Base-by-base conservation (phyloP, 2,888 invertebrate species). In the Dicycla oo region DNA sequence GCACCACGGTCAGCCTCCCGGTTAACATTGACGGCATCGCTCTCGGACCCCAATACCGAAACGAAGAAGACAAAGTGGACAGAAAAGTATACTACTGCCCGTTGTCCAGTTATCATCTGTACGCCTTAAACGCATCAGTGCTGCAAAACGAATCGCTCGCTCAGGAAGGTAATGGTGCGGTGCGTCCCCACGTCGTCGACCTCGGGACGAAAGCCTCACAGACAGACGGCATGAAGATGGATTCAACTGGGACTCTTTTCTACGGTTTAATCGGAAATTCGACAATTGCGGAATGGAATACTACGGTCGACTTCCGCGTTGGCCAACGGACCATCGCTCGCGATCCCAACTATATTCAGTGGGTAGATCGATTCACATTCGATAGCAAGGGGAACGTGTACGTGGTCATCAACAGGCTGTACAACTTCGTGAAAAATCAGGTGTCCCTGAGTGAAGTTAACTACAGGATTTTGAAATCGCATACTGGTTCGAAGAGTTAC, bases 151-250 rank as follows among this genome's bases (percentile, higher is more conserved):
- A 97, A 73, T 92, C 95, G 7, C 88, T 96, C 40, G 92, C 93
- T 0, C 84, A 90, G 69, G 88, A 87, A 69, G 91, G 91, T 13
- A 91, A 93, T 7, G 91, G 92, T 60, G 92, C 93, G 13, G 79
- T 95, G 10, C 92, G 94, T n/a, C 92, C 94, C 0, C 93, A 96
- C 76, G 96, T 98, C 0, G 94, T 92, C 11, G 97, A 97, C 78
- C 91, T 97, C 54, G 98, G 97, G 0, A 87, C 92, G 0, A 97
- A 97, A 88, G 91, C 95, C 0, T 97, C 97, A 0, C 97, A 97
- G 90, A 97, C 97, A 0, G 97, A 97, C 86, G 98, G 98, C 0
- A 97, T 98, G 97, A 96, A 97, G 75, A 97, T 98, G 97, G 97
- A 98, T 83, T 96, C 97, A 23, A 93, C 94, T 26, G 98, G 98